Evolutionary conservation across 2,113 vertebrate species (phyloP).

Genomic region (Parotia lawesii): DNA sequence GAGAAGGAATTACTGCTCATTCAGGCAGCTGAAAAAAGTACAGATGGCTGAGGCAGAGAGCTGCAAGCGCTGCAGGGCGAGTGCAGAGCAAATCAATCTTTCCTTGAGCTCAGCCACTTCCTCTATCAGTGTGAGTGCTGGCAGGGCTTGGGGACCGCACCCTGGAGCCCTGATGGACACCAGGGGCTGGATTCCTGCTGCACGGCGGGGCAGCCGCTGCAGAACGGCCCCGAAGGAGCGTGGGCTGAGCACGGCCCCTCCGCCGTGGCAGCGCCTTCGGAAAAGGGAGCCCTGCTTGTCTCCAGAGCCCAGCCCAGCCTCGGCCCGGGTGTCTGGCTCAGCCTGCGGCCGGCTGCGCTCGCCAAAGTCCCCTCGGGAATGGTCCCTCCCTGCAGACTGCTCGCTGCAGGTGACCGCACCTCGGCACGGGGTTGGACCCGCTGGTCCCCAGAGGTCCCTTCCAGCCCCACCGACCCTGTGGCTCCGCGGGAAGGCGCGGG

Average conservation of each 20-base stretch:
- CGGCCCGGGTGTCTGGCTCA: rapidly evolving
- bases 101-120: constrained; percentile 14
- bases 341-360: rapidly evolving
- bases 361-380: rapidly evolving
- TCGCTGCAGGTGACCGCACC: neutral
- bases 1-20: neutral
- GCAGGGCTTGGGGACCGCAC: constrained; percentile 9
- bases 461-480: rapidly evolving
- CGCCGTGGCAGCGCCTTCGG: neutral
- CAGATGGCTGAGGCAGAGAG: neutral
- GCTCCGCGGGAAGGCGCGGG: neutral
- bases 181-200: neutral
- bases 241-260: rapidly evolving
- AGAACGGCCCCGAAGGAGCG: neutral
- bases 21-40: neutral
- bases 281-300: neutral
- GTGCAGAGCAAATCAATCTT: neutral
- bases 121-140: neutral
- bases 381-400: rapidly evolving
- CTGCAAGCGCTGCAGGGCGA: neutral
- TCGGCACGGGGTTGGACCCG: rapidly evolving
- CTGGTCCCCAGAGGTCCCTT: rapidly evolving
- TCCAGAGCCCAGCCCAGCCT: neutral
- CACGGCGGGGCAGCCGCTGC: neutral
- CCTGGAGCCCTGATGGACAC: neutral